Conservation (phyloP, 2,113 vertebrate species). For the Mohoua ochrocephala region DNA sequence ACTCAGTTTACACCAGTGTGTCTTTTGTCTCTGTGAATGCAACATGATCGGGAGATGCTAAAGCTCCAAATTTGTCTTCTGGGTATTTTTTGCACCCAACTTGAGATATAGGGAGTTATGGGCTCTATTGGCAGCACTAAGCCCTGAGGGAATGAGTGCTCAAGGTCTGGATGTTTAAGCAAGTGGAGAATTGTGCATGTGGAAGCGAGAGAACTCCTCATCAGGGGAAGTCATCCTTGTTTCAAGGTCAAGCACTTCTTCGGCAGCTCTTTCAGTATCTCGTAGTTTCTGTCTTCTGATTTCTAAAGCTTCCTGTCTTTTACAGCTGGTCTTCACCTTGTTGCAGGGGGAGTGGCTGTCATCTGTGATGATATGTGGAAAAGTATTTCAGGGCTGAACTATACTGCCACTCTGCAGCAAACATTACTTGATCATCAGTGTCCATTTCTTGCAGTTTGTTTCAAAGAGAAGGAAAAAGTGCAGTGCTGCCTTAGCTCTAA, state of each 20-base stretch:
- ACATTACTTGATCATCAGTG: background rate
- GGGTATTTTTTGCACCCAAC: background rate
- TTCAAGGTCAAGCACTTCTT: background rate
- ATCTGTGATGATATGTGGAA: rapidly evolving
- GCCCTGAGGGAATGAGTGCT: background rate
- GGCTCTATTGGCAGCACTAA: background rate
- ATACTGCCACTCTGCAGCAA: background rate
- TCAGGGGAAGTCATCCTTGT: background rate
- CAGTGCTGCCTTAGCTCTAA: background rate
- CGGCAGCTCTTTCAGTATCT: background rate
- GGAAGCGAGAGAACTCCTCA: background rate
- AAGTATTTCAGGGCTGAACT: background rate
- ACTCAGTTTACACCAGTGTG: background rate
- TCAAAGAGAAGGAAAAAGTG: background rate
- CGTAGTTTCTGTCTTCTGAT: background rate
- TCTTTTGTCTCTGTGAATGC: background rate
- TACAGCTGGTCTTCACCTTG: background rate
- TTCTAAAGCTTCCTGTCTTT: background rate
- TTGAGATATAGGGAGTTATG: background rate
- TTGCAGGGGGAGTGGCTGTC: background rate
- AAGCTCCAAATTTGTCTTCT: background rate
- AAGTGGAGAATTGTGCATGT: background rate
- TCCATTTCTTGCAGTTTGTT: background rate
- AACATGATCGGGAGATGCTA: background rate
- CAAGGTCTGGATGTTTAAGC: background rate